phyloP scores from a whole-genome alignment of 2,113 vertebrate genomes.

The Acinonyx jubatus region DNA sequence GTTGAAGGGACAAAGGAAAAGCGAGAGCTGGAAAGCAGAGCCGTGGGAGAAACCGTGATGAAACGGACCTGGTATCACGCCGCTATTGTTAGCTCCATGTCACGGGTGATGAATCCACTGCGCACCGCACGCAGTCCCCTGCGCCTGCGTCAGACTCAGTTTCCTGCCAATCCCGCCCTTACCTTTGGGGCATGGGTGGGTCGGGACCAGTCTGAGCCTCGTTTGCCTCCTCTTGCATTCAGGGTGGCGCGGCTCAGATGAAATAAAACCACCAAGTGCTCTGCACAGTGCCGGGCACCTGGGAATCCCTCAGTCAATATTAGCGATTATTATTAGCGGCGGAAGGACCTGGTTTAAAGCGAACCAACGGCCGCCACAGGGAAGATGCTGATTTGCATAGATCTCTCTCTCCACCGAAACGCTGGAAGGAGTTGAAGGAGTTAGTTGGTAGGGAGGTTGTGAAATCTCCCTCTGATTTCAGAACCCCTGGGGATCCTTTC shows the following conservation, averaged over 20 bases:
- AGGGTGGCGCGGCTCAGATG: background rate
- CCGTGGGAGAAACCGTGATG: background rate
- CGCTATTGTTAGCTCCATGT: background rate
- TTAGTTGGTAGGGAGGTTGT: background rate
- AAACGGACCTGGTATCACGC: background rate
- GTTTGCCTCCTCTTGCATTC: background rate
- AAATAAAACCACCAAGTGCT: background rate
- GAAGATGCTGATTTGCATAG: background rate
- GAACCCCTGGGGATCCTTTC: background rate
- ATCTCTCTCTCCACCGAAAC: background rate
- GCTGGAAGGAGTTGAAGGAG: background rate
- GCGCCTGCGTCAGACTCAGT: rapidly evolving
- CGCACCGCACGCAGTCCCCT: background rate
- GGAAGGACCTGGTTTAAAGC: background rate
- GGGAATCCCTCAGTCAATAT: background rate
- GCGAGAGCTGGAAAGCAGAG: background rate
- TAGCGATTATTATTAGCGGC: background rate
- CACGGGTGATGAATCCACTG: background rate
- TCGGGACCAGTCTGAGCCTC: background rate
- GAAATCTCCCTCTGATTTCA: background rate
- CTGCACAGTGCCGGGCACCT: background rate
- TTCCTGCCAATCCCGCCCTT: background rate
- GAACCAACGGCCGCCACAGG: rapidly evolving
- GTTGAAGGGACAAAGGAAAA: background rate
- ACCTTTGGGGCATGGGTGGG: background rate